Percentiles rank a stretch among this genome's conserved stretches.
These are phyloP conservation scores for Chlamydotis undulata DNA, from an alignment of 2,113 vertebrate genomes.

Conservation along the genomic window DNA sequence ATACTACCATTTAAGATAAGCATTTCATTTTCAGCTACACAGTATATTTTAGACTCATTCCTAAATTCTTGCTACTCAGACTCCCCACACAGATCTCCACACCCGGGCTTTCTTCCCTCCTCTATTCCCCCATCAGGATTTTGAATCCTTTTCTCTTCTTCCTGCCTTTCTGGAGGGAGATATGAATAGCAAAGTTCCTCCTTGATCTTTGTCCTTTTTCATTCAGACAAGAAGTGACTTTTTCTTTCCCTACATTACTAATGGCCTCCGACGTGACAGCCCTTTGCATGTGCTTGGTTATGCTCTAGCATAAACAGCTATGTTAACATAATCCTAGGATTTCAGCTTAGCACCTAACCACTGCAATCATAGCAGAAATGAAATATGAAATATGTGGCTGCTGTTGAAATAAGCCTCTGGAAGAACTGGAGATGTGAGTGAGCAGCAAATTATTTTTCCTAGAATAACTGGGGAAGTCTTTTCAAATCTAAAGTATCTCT, in stretches of 20 bases:
- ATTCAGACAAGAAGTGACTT: background rate
- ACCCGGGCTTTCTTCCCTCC: background rate
- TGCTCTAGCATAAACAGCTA: background rate
- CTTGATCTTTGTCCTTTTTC: background rate
- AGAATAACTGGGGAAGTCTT: background rate
- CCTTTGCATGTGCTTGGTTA: background rate
- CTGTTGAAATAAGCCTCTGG: background rate
- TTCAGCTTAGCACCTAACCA: background rate
- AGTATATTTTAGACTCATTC: background rate
- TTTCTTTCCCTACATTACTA: background rate
- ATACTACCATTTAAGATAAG: background rate
- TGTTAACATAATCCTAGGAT: background rate
- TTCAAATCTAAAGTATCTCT: slow-evolving; percentile 14
- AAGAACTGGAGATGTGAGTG: background rate
- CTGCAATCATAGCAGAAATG: background rate
- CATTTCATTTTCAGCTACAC: background rate
- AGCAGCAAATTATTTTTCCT: background rate
- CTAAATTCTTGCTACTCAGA: background rate
- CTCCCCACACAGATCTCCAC: background rate
- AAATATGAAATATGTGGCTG: background rate
- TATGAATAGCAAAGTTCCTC: background rate
- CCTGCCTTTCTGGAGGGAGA: background rate
- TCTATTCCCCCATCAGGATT: background rate
- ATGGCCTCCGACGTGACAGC: background rate
- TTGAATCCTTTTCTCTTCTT: background rate